phyloP scores from a whole-genome alignment of 2,888 invertebrate species.

The Reticulitermes lucifugus region DNA sequence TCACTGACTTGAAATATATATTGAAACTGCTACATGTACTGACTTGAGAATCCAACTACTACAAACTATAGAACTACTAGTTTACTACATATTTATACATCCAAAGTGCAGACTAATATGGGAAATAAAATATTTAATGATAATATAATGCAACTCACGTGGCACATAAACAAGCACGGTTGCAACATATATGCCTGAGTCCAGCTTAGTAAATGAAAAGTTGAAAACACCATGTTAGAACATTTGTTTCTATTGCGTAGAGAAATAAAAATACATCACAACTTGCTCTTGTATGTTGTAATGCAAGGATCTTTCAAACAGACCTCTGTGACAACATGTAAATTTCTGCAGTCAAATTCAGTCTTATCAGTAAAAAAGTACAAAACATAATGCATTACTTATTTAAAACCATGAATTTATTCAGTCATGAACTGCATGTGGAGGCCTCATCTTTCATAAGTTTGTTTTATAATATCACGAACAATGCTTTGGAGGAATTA shows the following conservation, averaged over 20 bases:
- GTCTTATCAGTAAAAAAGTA: too few species aligned
- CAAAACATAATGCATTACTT: too few species aligned
- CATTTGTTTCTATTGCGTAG: conserved; percentile 12
- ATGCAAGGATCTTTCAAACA: neutral
- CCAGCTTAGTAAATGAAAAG: conserved; percentile 58
- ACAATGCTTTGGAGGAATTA: too few species aligned
- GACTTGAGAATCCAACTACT: neutral
- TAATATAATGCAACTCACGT: conserved; percentile 59
- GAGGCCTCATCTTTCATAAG: too few species aligned
- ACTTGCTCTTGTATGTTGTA: conserved; percentile 41
- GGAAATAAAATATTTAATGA: conserved; percentile 27
- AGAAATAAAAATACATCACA: neutral
- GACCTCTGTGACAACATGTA: too few species aligned
- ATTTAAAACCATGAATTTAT: too few species aligned
- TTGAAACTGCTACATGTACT: conserved; percentile 6
- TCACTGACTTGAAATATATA: neutral
- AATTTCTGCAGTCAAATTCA: too few species aligned
- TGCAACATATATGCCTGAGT: conserved; percentile 62
- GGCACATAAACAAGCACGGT: conserved; percentile 61
- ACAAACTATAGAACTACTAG: neutral
- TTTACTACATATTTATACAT: conserved; percentile 24
- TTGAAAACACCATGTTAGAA: conserved; percentile 45
- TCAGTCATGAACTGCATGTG: too few species aligned
- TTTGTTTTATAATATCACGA: too few species aligned
- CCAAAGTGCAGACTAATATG: conserved; percentile 30